A percentile compares a stretch with the other conserved stretches of the same genome.
Evolutionary conservation across 2,113 vertebrate genomes (phyloP).

Genomic region (Bubalus kerabau): DNA sequence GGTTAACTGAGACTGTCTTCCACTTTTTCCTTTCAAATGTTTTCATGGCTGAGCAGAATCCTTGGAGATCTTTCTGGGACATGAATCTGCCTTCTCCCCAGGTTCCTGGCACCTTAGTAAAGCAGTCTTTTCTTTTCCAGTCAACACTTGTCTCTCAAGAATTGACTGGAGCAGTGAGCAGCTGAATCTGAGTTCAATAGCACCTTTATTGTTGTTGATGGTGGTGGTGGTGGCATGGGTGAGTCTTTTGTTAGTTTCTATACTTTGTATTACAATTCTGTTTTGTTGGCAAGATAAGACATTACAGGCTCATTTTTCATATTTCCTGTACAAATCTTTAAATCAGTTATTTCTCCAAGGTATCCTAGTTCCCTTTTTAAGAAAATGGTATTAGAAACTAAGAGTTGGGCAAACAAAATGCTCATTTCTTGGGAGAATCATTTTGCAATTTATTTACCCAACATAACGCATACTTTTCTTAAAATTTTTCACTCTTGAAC

Average conservation of each 20-base stretch:
- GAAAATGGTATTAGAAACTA: not conserved
- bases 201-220: not conserved
- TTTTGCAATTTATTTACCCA: not conserved
- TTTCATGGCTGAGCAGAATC: not conserved
- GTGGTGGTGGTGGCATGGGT: not conserved
- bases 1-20: not conserved
- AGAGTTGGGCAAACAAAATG: not conserved
- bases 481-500: not conserved
- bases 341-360: not conserved
- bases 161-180: not conserved
- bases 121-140: not conserved
- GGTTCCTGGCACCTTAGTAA: not conserved
- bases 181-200: not conserved
- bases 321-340: not conserved
- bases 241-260: not conserved
- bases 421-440: not conserved
- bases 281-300: not conserved
- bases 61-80: not conserved
- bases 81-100: not conserved
- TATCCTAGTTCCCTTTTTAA: not conserved
- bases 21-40: not conserved
- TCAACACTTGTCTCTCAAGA: not conserved
- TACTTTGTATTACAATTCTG: not conserved
- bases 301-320: not conserved
- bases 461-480: not conserved